A percentile compares a stretch with the other conserved stretches of the same genome.
Evolutionary conservation across 1,140 invertebrate species (phyloP).

Genomic region (Macrosteles quadrilineatus): DNA sequence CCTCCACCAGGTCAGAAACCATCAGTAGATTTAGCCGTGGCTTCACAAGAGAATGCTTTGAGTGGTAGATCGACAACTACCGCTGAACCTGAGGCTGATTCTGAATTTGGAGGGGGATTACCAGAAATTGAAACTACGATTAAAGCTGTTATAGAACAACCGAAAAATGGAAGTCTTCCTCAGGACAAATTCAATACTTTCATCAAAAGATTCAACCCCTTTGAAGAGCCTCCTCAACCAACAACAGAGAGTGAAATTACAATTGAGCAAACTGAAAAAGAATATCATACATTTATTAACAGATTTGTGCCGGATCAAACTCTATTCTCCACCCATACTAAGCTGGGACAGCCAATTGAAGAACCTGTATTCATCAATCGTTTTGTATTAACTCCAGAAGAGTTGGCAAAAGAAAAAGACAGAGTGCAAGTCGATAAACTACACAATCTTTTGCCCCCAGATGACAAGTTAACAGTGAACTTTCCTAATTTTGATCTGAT

Average conservation of each 20-base stretch:
- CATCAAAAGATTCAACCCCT: slow-evolving; percentile 18
- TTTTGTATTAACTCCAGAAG: slow-evolving; percentile 13
- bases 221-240: neutral
- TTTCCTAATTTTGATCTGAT: slow-evolving; percentile 30
- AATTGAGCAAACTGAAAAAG: neutral
- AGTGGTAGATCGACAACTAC: neutral
- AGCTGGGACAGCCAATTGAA: neutral
- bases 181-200: slow-evolving; percentile 11
- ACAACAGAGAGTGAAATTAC: neutral
- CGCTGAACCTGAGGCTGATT: neutral
- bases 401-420: neutral
- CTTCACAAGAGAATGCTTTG: slow-evolving; percentile 6
- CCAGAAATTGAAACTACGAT: neutral
- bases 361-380: slow-evolving; percentile 4
- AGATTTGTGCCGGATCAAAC: neutral
- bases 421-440: neutral
- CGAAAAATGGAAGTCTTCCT: neutral
- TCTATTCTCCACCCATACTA: neutral
- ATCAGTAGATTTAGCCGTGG: neutral
- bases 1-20: neutral
- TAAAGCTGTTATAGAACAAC: slow-evolving; percentile 5
- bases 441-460: slow-evolving; percentile 3
- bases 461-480: neutral
- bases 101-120: neutral
- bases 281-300: slow-evolving; percentile 16